phyloP scores from a whole-genome alignment of 1,140 invertebrate genomes.

The Protaetia brevitarsis region DNA sequence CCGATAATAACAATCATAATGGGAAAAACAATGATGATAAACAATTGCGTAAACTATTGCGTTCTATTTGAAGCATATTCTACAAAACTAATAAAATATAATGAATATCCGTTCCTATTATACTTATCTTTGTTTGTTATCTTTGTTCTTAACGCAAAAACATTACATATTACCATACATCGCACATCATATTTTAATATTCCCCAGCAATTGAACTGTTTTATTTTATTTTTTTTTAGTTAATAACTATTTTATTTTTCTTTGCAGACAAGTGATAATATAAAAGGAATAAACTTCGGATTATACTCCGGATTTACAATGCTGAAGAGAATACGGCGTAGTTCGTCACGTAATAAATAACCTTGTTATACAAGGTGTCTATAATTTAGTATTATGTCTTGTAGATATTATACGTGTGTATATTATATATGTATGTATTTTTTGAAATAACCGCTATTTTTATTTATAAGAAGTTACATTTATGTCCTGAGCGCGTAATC shows the following conservation, averaged over 20 bases:
- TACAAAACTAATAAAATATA: too few species aligned
- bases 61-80: too few species aligned
- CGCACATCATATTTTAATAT: too few species aligned
- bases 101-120: too few species aligned
- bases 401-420: conserved; percentile 2
- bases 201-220: too few species aligned
- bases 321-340: conserved; percentile 45
- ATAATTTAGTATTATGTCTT: neutral
- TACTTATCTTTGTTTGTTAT: too few species aligned
- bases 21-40: too few species aligned
- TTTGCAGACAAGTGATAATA: conserved; percentile 60
- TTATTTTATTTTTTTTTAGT: neutral
- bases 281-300: conserved; percentile 64
- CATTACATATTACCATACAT: too few species aligned
- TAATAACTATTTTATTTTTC: neutral
- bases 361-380: conserved; percentile 5
- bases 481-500: neutral
- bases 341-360: neutral
- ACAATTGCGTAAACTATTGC: too few species aligned
- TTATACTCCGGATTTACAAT: conserved; percentile 64
- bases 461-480: neutral
- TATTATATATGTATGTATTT: neutral
- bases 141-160: too few species aligned
- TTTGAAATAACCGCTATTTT: neutral
- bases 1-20: too few species aligned